phyloP scores from a whole-genome alignment of 2,797 vertebrate genomes.

The Platyrinchus mystaceus region DNA sequence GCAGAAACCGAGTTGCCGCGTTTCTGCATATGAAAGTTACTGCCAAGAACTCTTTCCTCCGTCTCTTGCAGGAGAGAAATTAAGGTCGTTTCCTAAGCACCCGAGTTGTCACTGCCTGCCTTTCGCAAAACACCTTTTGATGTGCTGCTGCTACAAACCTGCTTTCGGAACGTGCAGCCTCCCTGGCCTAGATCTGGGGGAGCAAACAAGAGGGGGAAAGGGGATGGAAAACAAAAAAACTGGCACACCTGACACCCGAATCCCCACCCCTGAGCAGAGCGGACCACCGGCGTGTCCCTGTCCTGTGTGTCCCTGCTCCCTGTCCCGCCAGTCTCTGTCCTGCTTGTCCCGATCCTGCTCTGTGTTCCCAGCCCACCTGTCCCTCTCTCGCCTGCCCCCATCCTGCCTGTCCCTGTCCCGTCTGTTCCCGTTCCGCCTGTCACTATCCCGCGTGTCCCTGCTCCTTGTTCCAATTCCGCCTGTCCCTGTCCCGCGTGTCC shows the following conservation, averaged over 20 bases:
- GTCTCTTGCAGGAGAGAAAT: slow-evolving; percentile 9
- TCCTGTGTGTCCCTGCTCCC: background rate
- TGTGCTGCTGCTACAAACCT: background rate
- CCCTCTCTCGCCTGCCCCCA: background rate
- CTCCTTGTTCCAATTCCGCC: too few species aligned
- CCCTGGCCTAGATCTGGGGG: background rate
- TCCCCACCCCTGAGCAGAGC: background rate
- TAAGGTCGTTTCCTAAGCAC: slow-evolving; percentile 14
- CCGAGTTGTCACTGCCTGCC: background rate
- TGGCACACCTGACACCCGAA: background rate
- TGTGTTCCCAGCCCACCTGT: background rate
- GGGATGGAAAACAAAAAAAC: background rate
- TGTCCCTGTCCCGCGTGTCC: too few species aligned
- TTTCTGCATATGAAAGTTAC: background rate
- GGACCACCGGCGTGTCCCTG: too few species aligned
- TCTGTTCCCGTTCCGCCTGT: background rate
- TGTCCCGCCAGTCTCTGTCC: background rate
- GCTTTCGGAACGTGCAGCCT: background rate
- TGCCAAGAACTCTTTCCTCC: background rate
- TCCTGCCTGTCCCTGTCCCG: too few species aligned
- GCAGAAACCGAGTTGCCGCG: background rate
- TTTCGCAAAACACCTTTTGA: background rate
- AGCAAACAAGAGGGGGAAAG: background rate
- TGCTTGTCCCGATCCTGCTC: background rate
- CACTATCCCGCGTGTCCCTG: too few species aligned